phyloP scores from a whole-genome alignment of 2,797 vertebrate genomes.

The Chromobotia macracanthus region DNA sequence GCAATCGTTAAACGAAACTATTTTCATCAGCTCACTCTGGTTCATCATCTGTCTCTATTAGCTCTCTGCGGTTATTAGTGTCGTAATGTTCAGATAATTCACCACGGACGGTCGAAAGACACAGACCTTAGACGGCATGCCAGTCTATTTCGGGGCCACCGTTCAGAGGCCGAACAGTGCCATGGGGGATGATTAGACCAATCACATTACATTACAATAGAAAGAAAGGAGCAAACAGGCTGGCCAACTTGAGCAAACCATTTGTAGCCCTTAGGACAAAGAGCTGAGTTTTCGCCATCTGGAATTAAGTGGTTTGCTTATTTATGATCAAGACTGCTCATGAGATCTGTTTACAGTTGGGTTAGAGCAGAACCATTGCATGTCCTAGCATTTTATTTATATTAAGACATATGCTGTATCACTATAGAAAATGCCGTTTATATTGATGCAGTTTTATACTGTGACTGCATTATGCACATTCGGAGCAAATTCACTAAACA shows the following conservation, averaged over 20 bases:
- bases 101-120: slow-evolving; percentile 4
- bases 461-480: neutral
- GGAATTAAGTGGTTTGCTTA: neutral
- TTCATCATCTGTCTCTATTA: slow-evolving; percentile 46
- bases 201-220: slow-evolving; percentile 21
- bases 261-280: neutral
- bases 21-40: slow-evolving; percentile 28
- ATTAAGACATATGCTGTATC: neutral
- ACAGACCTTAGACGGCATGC: slow-evolving; percentile 11
- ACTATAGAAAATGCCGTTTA: neutral
- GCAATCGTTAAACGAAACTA: slow-evolving; percentile 23
- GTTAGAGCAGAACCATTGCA: neutral
- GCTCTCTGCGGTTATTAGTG: slow-evolving; percentile 7
- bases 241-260: neutral
- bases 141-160: neutral
- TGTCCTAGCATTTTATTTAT: neutral
- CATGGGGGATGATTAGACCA: slow-evolving; percentile 33
- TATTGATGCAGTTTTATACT: neutral
- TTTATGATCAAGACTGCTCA: neutral
- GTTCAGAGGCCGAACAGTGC: neutral
- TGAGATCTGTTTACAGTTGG: neutral
- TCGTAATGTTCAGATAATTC: slow-evolving; percentile 43
- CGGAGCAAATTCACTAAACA: neutral
- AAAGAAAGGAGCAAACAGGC: neutral
- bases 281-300: neutral